Conservation (phyloP, 2,888 invertebrate genomes). For the Abrostola tripartita region DNA sequence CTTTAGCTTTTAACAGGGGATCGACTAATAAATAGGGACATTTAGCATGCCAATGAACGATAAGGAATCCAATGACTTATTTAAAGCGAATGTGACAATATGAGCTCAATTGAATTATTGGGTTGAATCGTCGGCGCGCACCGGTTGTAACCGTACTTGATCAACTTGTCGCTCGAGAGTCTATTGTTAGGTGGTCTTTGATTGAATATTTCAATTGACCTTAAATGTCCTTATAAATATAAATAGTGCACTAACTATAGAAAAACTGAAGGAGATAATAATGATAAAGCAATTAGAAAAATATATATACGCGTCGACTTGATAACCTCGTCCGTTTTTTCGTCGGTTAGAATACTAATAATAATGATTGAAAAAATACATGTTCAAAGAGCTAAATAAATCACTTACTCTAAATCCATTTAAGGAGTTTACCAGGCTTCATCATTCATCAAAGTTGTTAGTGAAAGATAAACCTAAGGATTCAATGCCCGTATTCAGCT, state of each 20-base stretch:
- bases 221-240: constrained; percentile 6
- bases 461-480: no score
- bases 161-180: constrained; percentile 7
- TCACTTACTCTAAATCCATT: no score
- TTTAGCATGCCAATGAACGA: constrained; percentile 36
- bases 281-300: no score
- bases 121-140: constrained; percentile 20
- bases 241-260: constrained; percentile 11
- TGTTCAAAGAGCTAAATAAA: no score
- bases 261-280: no score
- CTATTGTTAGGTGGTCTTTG: constrained; percentile 22
- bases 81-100: constrained; percentile 37
- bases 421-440: no score
- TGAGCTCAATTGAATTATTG: constrained; percentile 49
- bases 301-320: no score
- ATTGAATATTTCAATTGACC: constrained; percentile 18
- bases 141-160: constrained; percentile 17
- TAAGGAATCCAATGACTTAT: constrained; percentile 43
- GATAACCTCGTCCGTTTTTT: no score
- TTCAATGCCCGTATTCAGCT: no score
- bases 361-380: no score
- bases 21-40: constrained; percentile 16
- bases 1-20: constrained; percentile 19
- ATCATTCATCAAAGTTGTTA: no score
- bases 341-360: no score